These are phyloP conservation scores for Trichogramma dendrolimi DNA, from an alignment of 2,888 invertebrate species.

Conservation along the genomic window DNA sequence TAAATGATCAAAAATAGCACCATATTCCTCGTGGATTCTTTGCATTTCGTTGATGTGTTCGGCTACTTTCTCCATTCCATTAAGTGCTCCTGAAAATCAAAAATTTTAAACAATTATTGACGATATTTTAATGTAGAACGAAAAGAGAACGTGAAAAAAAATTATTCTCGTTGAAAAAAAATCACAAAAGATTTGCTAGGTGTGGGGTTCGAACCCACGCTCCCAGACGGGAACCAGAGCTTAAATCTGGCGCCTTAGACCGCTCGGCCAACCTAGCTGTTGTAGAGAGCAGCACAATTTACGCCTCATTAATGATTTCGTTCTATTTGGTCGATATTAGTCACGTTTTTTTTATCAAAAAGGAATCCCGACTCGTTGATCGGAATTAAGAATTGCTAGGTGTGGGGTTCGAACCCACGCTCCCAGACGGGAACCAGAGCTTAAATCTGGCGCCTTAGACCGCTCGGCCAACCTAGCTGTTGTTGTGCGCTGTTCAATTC, in stretches of 20 bases:
- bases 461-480: conserved; percentile 65
- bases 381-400: conserved; percentile 53
- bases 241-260: conserved; percentile 69
- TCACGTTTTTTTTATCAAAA: too few species aligned
- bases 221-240: conserved; percentile 64
- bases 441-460: conserved; percentile 69
- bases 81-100: conserved; percentile 73
- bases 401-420: conserved; percentile 70
- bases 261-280: conserved; percentile 65
- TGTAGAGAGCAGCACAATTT: background rate
- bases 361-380: too few species aligned
- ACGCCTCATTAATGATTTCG: background rate
- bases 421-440: conserved; percentile 64
- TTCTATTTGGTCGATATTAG: too few species aligned
- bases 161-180: conserved; percentile 4
- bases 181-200: conserved; percentile 55
- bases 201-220: conserved; percentile 70
- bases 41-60: conserved; percentile 99
- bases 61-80: conserved; percentile 97
- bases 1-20: conserved; percentile 95
- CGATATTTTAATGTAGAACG: background rate
- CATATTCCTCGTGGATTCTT: conserved; percentile 98
- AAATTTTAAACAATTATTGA: conserved; percentile 14
- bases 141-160: background rate
- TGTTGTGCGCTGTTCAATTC: background rate